Evolutionary conservation across 2,113 vertebrate species (phyloP), one percentile per base, ranked within the genome.

Genomic region (Pristiophorus japonicus): DNA sequence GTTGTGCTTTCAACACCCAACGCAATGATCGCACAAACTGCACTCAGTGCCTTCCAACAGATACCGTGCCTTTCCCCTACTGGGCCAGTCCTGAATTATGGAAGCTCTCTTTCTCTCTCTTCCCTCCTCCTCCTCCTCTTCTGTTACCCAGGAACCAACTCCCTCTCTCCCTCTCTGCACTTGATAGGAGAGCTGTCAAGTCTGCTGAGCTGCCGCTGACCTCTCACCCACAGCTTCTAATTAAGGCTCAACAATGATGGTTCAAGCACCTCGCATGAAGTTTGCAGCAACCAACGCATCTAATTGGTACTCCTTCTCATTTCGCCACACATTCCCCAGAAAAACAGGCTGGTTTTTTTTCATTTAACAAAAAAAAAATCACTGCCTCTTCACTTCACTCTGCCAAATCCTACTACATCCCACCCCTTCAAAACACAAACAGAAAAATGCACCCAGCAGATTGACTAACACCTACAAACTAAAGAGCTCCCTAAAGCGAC

Each of bases 161-260:
- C 95, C 95, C 75, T 38, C 75, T 81, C 14, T 34, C 55, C 62
- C 87, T 55, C 87, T 95, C n/a, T 95, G 97, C 97, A 97, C 98
- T 98, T 97, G 97, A 97, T 97, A 98, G 98, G 97, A 97, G 97
- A 97, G 97, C 97, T 97, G 98, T 98, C 98, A 96, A 96, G 97
- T 96, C 97, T 96, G 97, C 97, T 97, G 98, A 98, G 98, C 97
- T 97, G 97, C 97, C 96, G 97, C 97, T 97, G 97, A 98, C 98
- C 98, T 98, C 97, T 98, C 97, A 98, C 98, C 98, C 96, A 96
- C 96, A 97, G 97, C 98, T 97, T 97, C 98, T 99, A 99, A 99
- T 99, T 99, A 99, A 98, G 98, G 98, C 97, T 97, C 98, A 97
- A 96, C 97, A 97, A 98, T 97, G 98, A 98, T 98, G 98, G 98